Evolutionary conservation across 2,888 invertebrate species (phyloP).

Genomic region (Cerastis rubricosa): DNA sequence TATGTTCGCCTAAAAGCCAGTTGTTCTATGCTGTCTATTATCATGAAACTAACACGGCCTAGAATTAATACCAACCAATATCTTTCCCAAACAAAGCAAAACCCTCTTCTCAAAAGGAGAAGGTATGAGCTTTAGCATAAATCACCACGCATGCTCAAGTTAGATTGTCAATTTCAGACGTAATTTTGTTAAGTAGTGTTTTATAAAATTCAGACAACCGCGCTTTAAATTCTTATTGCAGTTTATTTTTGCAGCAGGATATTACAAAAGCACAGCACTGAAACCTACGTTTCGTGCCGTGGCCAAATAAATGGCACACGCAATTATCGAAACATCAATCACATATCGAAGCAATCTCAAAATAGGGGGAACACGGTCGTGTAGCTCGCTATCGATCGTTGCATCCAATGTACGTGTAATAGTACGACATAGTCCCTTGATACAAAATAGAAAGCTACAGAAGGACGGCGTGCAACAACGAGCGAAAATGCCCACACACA

Average conservation of each 20-base stretch:
- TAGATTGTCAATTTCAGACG: not conserved
- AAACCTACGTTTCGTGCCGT: not conserved
- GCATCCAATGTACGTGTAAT: slow-evolving; percentile 21
- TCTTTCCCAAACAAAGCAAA: not conserved
- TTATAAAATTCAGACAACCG: not conserved
- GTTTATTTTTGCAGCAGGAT: not conserved
- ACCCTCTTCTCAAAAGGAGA: not conserved
- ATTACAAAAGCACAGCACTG: not conserved
- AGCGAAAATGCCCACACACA: not conserved
- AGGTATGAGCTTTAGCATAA: not conserved
- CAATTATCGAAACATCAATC: slow-evolving; percentile 1
- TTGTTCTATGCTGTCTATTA: not conserved
- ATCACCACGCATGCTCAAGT: not conserved
- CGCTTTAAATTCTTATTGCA: not conserved
- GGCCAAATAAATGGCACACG: not conserved
- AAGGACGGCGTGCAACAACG: not conserved
- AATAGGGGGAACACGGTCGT: slow-evolving; percentile 35
- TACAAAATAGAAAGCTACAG: not conserved
- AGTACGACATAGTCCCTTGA: slow-evolving; percentile 20
- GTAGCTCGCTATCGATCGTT: slow-evolving; percentile 51
- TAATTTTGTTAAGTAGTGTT: not conserved
- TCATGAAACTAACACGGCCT: not conserved
- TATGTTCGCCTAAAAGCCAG: slow-evolving; percentile 24
- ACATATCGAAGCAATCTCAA: slow-evolving; percentile 16
- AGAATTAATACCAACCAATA: not conserved